phyloP scores from a whole-genome alignment of 1,140 invertebrate species.

The Sinella curviseta region DNA sequence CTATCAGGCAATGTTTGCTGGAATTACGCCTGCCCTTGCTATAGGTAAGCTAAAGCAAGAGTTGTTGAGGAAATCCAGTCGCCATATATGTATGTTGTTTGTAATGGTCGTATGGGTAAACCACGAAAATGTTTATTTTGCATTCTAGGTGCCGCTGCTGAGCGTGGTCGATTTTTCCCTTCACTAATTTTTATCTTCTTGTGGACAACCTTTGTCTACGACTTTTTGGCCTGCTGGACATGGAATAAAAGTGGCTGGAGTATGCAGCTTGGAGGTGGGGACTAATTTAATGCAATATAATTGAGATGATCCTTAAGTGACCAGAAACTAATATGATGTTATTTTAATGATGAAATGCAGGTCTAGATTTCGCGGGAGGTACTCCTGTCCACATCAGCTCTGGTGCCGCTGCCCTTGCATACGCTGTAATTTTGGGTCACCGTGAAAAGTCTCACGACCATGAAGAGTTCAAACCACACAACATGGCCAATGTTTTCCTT shows the following conservation, averaged over 20 bases:
- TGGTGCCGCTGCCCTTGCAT: conserved; percentile 45
- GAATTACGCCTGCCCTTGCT: conserved; percentile 46
- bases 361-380: conserved; percentile 48
- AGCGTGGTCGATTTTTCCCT: conserved; percentile 46
- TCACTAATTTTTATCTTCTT: conserved; percentile 46
- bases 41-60: conserved; percentile 36
- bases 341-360: conserved; percentile 1
- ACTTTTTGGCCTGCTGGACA: conserved; percentile 43
- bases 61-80: not conserved
- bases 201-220: conserved; percentile 48
- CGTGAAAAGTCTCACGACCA: conserved; percentile 26
- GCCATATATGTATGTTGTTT: not conserved
- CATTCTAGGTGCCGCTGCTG: conserved; percentile 34
- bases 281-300: too few species aligned
- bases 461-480: conserved; percentile 45
- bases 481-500: conserved; percentile 48
- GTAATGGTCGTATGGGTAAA: not conserved
- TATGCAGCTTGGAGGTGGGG: conserved; percentile 19
- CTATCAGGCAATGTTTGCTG: conserved; percentile 48
- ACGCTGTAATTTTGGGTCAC: conserved; percentile 46
- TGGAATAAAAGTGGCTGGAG: conserved; percentile 41
- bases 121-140: not conserved
- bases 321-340: conserved; percentile 3
- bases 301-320: not conserved
- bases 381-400: conserved; percentile 40